A percentile compares a stretch with the other conserved stretches of the same genome.
phyloP scores from a whole-genome alignment of 1,140 invertebrate species.

The Agrilus planipennis region DNA sequence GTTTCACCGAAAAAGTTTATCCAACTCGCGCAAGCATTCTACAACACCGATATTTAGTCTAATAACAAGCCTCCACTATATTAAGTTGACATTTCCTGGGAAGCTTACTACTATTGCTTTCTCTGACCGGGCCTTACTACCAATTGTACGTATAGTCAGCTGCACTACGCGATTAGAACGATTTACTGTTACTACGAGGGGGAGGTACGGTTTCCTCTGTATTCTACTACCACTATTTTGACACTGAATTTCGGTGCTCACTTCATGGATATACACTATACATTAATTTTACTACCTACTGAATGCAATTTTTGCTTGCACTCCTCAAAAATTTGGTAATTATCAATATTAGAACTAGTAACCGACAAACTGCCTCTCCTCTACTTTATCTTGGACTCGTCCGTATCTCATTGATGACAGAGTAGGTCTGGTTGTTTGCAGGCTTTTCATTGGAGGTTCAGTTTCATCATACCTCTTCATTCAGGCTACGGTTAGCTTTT shows the following conservation, averaged over 20 bases:
- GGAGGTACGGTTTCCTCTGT: constrained; percentile 10
- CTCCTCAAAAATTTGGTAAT: neutral
- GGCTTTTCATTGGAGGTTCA: constrained; percentile 28
- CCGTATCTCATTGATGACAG: constrained; percentile 36
- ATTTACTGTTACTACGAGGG: constrained; percentile 28
- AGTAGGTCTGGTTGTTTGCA: constrained; percentile 31
- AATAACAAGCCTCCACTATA: neutral
- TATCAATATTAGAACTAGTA: neutral
- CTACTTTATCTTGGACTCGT: constrained; percentile 19
- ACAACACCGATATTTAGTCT: constrained; percentile 1
- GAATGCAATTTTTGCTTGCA: neutral
- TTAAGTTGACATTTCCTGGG: constrained; percentile 10
- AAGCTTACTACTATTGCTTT: constrained; percentile 9
- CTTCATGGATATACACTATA: neutral
- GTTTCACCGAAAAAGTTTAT: too few species aligned
- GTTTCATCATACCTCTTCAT: constrained; percentile 16
- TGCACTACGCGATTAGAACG: constrained; percentile 21
- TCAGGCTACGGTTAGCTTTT: constrained; percentile 20
- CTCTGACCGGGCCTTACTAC: constrained; percentile 24
- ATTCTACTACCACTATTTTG: neutral
- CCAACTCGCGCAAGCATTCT: constrained; percentile 4
- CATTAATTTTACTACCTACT: neutral
- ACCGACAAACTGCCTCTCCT: neutral
- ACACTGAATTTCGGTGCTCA: neutral
- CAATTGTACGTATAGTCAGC: constrained; percentile 25